Conservation (phyloP, 2,797 vertebrate species). For the Poliocrania exsul region DNA sequence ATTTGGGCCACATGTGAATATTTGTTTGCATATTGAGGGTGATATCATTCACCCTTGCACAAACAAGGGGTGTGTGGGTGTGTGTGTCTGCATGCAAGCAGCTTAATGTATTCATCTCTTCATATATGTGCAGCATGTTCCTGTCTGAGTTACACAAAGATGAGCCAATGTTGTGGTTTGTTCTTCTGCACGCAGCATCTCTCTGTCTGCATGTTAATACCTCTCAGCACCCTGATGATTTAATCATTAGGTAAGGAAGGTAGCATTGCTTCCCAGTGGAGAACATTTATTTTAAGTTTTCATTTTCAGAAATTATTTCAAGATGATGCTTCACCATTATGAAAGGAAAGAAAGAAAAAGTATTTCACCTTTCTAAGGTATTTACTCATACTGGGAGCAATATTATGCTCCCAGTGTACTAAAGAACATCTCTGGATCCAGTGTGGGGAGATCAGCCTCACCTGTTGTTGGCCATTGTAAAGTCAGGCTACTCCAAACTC, state of each 20-base stretch:
- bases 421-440: background rate
- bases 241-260: background rate
- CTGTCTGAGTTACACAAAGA: background rate
- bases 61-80: background rate
- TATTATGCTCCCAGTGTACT: background rate
- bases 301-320: background rate
- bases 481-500: background rate
- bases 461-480: background rate
- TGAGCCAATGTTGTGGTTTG: background rate
- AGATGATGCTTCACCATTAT: background rate
- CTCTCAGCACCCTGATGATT: background rate
- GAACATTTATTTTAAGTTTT: background rate
- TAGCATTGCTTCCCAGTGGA: background rate
- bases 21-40: background rate
- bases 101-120: background rate
- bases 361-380: background rate
- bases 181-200: background rate
- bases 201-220: background rate
- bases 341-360: background rate
- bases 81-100: background rate
- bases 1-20: fast-evolving
- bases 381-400: background rate
- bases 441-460: background rate
- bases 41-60: background rate
- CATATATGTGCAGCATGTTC: background rate